These are phyloP conservation scores for Sebastes itinus DNA, from an alignment of 2,797 vertebrate genomes.

Conservation along the genomic window DNA sequence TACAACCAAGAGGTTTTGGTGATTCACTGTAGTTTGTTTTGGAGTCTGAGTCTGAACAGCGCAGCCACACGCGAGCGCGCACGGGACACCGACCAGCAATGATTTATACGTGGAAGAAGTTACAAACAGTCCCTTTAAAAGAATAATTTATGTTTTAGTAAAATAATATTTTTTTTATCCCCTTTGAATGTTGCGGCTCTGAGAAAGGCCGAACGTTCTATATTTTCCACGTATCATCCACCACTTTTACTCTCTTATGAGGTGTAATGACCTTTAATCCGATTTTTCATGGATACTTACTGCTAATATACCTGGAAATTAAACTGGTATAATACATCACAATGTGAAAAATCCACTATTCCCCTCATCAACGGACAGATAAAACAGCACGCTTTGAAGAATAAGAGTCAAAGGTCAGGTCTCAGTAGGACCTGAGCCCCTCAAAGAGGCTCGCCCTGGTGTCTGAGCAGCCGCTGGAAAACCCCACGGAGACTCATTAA, in stretches of 20 bases:
- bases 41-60: no score
- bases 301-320: not conserved
- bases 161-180: no score
- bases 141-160: no score
- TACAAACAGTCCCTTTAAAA: no score
- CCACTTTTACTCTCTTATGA: not conserved
- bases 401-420: conserved; percentile 55
- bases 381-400: conserved; percentile 29
- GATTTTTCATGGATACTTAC: not conserved
- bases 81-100: no score
- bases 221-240: not conserved
- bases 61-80: no score
- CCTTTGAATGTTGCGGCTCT: no score
- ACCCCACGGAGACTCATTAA: conserved; percentile 60
- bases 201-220: not conserved
- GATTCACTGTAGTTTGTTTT: no score
- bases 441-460: conserved; percentile 41
- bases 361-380: not conserved
- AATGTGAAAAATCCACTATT: not conserved
- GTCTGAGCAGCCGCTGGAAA: conserved; percentile 18
- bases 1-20: no score
- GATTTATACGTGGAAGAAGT: no score
- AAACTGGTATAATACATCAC: not conserved
- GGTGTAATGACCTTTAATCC: not conserved
- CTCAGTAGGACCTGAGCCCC: conserved; percentile 44